A percentile compares a stretch with the other conserved stretches of the same genome.
phyloP scores from a whole-genome alignment of 2,797 vertebrate genomes.

The Chanos chanos region DNA sequence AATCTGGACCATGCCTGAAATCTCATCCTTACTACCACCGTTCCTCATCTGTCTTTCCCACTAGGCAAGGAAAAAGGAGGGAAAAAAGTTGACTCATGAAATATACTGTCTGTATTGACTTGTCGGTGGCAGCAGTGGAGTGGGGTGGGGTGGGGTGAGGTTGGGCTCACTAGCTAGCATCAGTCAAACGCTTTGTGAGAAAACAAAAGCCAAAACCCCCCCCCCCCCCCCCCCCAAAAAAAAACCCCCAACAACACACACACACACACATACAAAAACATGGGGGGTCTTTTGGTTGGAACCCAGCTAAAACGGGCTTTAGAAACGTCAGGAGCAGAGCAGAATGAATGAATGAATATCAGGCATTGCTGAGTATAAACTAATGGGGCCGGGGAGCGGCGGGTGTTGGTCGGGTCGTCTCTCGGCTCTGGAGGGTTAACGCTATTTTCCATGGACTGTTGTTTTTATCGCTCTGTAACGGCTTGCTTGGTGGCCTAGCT shows the following conservation, averaged over 20 bases:
- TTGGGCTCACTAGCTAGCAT: background rate
- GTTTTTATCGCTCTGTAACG: background rate
- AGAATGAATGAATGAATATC: no score
- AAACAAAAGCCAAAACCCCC: background rate
- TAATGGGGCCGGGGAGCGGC: no score
- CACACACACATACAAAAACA: conserved; percentile 2
- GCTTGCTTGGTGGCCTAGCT: background rate
- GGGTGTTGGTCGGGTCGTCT: no score
- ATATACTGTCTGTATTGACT: conserved; percentile 21
- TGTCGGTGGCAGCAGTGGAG: no score
- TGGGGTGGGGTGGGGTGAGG: background rate
- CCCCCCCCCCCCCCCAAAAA: conserved; percentile 48
- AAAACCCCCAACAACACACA: conserved; percentile 58
- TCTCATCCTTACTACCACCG: conserved; percentile 36
- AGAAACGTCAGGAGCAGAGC: no score
- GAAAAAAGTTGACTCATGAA: conserved; percentile 41
- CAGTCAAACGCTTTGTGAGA: background rate
- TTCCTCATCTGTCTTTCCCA: conserved; percentile 40
- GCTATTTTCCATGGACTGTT: conserved; percentile 4
- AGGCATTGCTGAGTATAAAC: no score
- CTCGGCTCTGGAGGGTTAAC: background rate
- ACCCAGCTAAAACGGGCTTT: background rate
- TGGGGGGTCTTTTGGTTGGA: background rate
- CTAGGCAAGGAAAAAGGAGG: conserved; percentile 2
- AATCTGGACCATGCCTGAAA: conserved; percentile 41